Base-by-base conservation (phyloP, 2,797 vertebrate genomes). In the Phoxinus dragarum region DNA sequence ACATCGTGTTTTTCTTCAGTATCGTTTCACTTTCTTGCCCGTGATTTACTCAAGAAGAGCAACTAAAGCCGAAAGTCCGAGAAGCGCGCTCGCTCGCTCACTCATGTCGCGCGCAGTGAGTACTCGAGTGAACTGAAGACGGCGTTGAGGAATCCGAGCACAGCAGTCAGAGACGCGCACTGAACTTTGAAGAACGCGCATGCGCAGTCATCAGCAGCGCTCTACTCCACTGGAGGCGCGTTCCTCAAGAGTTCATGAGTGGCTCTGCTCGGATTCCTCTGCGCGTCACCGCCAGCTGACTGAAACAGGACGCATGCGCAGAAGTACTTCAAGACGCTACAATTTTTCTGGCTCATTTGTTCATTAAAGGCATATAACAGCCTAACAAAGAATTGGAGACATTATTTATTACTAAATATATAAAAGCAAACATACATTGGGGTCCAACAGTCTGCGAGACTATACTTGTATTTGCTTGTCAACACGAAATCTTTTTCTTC, bases 1-100 rank as follows among this genome's bases (percentile, higher is more conserved):
- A 91, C 94, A 94, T 94, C 4, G 84, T 90, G 93, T 91, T 89
- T 79, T 92, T 91, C 92, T 91, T 93, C 89, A 69, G 90, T 77
- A 54, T 89, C 83, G 79, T 72, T 17, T 80, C n/a, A 44, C 75
- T 80, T 54, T 66, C 17, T 34, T 31, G 21, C 31, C 47, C 27
- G 52, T 23, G 1, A 56, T 68, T 21, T 14, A 42, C 34, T 42
- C 5, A 9, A 77, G 40, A 71, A n/a, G 5, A 49, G 52, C 67
- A 47, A 36, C 23, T 56, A 31, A 61, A 8, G 38, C n/a, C 69
- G 52, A 82, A 44, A 61, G 52, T 56, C 74, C 64, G 64, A 56
- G 49, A 42, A 6, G 71, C 69, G 44, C 27, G 34, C 68, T 17
- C 72, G 3, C 27, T 81, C 44, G 12, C n/a, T 87, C 71, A 81